A percentile compares a stretch with the other conserved stretches of the same genome.
phyloP scores from a whole-genome alignment of 2,888 invertebrate species.

The Sycophila texana region DNA sequence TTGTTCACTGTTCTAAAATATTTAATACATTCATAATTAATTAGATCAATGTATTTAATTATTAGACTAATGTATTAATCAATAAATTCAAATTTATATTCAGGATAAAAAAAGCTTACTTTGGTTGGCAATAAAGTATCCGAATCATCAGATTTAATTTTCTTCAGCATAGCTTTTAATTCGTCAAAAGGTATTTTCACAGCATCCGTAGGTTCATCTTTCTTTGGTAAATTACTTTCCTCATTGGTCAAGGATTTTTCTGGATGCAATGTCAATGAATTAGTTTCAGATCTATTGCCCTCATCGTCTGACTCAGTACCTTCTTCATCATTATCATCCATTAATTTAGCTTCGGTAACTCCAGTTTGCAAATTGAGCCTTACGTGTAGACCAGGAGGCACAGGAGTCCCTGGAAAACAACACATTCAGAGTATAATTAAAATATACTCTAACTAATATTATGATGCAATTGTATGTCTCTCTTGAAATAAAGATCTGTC shows the following conservation, averaged over 20 bases:
- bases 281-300: constrained; percentile 55
- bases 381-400: constrained; percentile 86
- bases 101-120: constrained; percentile 52
- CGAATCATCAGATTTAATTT: constrained; percentile 66
- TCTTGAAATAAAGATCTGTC: too few relatives aligned
- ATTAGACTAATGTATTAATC: constrained; percentile 2
- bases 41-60: neutral
- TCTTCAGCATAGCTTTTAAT: constrained; percentile 69
- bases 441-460: neutral
- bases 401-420: constrained; percentile 79
- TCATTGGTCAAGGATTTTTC: constrained; percentile 62
- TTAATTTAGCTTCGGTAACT: constrained; percentile 84
- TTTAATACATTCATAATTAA: constrained; percentile 2
- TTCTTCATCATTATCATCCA: constrained; percentile 73
- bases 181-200: constrained; percentile 67
- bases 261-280: constrained; percentile 67
- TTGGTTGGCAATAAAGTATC: constrained; percentile 58
- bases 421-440: neutral
- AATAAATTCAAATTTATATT: neutral
- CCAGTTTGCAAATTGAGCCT: constrained; percentile 87
- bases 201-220: constrained; percentile 66
- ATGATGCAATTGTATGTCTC: neutral
- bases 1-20: constrained; percentile 18
- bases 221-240: constrained; percentile 66
- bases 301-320: constrained; percentile 56